Evolutionary conservation across 2,888 invertebrate genomes (phyloP).

Genomic region (Stomorhina lunata): DNA sequence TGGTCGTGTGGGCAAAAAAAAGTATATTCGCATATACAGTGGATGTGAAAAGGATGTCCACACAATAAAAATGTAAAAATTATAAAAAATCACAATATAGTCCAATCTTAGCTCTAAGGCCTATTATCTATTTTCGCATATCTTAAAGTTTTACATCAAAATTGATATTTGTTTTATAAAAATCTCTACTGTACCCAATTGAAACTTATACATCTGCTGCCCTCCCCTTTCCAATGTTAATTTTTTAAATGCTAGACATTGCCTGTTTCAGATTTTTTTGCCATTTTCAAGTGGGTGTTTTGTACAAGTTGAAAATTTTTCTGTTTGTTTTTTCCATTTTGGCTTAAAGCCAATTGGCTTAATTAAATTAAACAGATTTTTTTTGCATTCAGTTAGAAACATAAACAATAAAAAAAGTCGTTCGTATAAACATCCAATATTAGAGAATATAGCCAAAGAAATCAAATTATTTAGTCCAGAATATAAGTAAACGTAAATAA

Average conservation of each 20-base stretch:
- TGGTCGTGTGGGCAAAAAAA: not conserved
- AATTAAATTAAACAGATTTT: slow-evolving; percentile 62
- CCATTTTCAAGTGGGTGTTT: not conserved
- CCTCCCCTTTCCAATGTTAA: too few relatives aligned
- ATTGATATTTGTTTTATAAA: too few relatives aligned
- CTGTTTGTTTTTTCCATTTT: not conserved
- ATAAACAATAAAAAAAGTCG: slow-evolving; percentile 31
- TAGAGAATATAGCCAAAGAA: too few relatives aligned
- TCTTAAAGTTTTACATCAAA: too few relatives aligned
- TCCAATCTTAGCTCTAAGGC: too few relatives aligned
- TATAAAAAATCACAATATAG: not conserved
- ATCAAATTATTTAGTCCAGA: too few relatives aligned
- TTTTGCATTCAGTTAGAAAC: slow-evolving; percentile 10
- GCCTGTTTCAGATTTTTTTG: not conserved
- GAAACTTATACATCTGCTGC: too few relatives aligned
- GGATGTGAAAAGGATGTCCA: too few relatives aligned
- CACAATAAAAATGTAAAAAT: too few relatives aligned
- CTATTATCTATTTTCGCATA: too few relatives aligned
- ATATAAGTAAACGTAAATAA: slow-evolving; percentile 49
- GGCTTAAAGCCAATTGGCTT: slow-evolving; percentile 63
- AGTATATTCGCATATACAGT: not conserved
- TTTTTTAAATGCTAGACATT: not conserved
- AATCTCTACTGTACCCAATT: too few relatives aligned
- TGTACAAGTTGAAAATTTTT: not conserved
- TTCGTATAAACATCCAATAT: too few relatives aligned